Percentiles rank a stretch among this genome's conserved stretches.
Conservation (phyloP, 2,113 vertebrate species). For the Erpornis zantholeuca region DNA sequence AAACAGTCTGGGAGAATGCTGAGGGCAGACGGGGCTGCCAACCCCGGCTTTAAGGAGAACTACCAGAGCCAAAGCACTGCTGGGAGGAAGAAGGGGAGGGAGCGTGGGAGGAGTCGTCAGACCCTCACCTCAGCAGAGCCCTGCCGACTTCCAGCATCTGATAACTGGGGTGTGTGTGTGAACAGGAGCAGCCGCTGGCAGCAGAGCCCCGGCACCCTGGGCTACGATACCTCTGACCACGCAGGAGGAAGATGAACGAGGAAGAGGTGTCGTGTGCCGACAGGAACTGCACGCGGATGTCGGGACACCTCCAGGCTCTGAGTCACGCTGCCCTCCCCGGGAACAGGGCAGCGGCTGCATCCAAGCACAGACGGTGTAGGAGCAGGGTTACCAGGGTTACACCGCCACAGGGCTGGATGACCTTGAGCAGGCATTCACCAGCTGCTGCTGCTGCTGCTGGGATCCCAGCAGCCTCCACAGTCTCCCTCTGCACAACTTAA, state of each 20-base stretch:
- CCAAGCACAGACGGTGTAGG: not conserved
- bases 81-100: not conserved
- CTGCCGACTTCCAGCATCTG: not conserved
- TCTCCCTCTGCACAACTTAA: not conserved
- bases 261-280: not conserved
- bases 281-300: fast-evolving
- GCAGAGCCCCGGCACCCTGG: not conserved
- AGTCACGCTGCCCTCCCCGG: not conserved
- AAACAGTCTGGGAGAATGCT: not conserved
- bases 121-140: not conserved
- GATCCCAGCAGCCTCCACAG: not conserved
- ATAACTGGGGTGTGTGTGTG: not conserved
- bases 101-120: not conserved
- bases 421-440: not conserved
- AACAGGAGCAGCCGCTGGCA: not conserved
- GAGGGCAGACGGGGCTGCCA: not conserved
- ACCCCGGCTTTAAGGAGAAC: not conserved
- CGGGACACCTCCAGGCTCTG: not conserved
- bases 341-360: not conserved
- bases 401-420: not conserved
- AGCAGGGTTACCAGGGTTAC: fast-evolving
- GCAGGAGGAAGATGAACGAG: not conserved
- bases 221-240: not conserved
- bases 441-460: not conserved
- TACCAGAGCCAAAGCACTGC: not conserved